Conservation (phyloP, 2,888 invertebrate species). For the Mesoligia furuncula region DNA sequence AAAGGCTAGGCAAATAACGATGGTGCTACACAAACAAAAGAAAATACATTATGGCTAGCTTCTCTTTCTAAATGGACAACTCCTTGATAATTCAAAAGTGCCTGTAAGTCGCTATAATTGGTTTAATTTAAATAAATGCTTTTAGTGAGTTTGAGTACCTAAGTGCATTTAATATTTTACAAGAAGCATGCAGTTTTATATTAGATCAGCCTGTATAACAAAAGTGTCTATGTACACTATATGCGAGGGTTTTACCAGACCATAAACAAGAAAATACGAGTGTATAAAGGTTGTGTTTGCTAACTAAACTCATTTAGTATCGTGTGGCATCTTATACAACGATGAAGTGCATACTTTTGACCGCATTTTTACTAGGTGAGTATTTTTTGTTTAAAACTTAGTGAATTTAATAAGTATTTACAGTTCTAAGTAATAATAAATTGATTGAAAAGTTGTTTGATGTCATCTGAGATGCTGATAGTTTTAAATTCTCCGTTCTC, state of each 20-base stretch:
- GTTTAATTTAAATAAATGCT: neutral
- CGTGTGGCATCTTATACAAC: constrained; percentile 9
- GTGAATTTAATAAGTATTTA: too few species aligned
- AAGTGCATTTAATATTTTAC: neutral
- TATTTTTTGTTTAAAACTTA: neutral
- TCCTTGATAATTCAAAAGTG: neutral
- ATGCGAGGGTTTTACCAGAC: constrained; percentile 36
- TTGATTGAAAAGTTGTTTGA: neutral
- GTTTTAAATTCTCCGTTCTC: neutral
- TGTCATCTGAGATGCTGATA: neutral
- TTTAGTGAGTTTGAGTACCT: neutral
- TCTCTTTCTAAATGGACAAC: neutral
- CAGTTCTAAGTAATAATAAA: too few species aligned
- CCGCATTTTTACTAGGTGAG: constrained; percentile 44
- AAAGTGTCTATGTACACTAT: constrained; percentile 22
- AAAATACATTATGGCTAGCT: neutral
- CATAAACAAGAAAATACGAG: constrained; percentile 36
- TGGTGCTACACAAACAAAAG: neutral
- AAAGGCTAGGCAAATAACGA: too few species aligned
- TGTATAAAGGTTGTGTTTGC: constrained; percentile 36
- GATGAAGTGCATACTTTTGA: constrained; percentile 36
- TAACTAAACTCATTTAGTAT: constrained; percentile 26
- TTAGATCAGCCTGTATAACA: constrained; percentile 41
- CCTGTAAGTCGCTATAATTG: neutral
- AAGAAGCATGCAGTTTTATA: neutral